Evolutionary conservation across 2,113 vertebrate species (phyloP), one percentile per base, ranked within the genome.

Genomic region (Struthidea cinerea): DNA sequence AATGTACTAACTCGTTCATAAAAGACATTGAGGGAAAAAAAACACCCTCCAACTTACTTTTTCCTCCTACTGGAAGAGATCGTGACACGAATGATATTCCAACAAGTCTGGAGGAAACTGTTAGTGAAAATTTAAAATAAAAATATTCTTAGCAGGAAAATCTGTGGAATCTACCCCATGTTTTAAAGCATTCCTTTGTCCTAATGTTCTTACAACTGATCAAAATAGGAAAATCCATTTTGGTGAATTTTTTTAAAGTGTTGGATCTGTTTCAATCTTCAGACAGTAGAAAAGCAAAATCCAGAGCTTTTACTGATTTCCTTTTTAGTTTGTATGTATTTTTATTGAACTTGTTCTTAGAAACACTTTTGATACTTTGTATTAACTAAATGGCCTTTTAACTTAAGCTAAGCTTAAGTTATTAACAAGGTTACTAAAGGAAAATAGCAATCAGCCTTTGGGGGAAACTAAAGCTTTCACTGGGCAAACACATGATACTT

Each of bases 171-270:
- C 21, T 61, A 39, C 6, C 5, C 16, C 17, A 4, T 14, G 17
- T 13, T 74, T 74, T 42, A 55, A 55, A 39, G 10, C 7, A 15
- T 68, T 70, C 41, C 16, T 78, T 84, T 56, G 41, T 23, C 11
- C 26, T 14, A 28, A 7, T 16, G 17, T 70, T 74, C 55, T 69
- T 20, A 37, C 3, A 74, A 46, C 16, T 13, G 15, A 87, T 14
- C 16, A 44, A 73, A 71, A 74, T 3, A 26, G 13, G 19, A 46
- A 87, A 91, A 81, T 52, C 9, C 47, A 53, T 35, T 74, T 39
- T 0, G 0, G 22, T 39, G 27, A 49, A 10, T 3, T 37, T 37
- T 35, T 63, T n/a, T 23, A 0, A 73, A 74, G 9, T 11, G 16
- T 33, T 44, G 52, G 35, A 81, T 42, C 11, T 59, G 6, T n/a